Evolutionary conservation across 1,140 invertebrate genomes (phyloP), one percentile per base, ranked within the genome.

Genomic region (Ectropis grisescens): DNA sequence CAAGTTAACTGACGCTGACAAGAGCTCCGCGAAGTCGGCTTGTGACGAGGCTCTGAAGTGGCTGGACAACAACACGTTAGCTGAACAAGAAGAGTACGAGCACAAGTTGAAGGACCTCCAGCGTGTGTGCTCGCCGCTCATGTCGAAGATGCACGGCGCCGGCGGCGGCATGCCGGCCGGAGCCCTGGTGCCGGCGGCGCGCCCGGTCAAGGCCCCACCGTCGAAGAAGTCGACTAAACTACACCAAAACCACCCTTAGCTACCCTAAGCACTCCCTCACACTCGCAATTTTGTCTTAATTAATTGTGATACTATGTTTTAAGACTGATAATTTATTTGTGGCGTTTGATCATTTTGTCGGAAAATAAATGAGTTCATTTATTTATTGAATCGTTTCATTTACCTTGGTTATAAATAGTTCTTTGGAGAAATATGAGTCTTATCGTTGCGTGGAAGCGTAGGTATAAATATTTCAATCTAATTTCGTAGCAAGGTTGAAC

Each of bases 11-110:
- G 85, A 86, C 2, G 58, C 81, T 1, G 91, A 93, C 38, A 89
- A 89, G 53, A 71, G 80, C 24, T 69, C 72, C 3, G 88, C 89
- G 9, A 62, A 83, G 0, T 84, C 85, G 2, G 84, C 84, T 29
- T 88, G 86, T 46, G 67, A 82, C 6, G 72, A 81, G 9, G 84
- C 85, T 16, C 65, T 87, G 13, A 34, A 69, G 6, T 89, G 88
- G 88, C 58, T 89, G 13, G 87, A 89, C 37, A 70, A 79, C 35
- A 89, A 89, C 57, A 82, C 88, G 1, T 55, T 92, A 27, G 93
- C 93, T 0, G 91, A 93, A 43, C 91, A 92, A 55, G 91, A 93
- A 9, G 92, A 94, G 55, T 93, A 88, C 54, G 91, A 93, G 36
- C 86, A 93, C 57, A 89, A 89, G 41, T 60, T 92, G 25, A 89